Evolutionary conservation across 1,140 invertebrate genomes (phyloP), one percentile per base, ranked within the genome.

Genomic region (Panagrolaimus sp.): DNA sequence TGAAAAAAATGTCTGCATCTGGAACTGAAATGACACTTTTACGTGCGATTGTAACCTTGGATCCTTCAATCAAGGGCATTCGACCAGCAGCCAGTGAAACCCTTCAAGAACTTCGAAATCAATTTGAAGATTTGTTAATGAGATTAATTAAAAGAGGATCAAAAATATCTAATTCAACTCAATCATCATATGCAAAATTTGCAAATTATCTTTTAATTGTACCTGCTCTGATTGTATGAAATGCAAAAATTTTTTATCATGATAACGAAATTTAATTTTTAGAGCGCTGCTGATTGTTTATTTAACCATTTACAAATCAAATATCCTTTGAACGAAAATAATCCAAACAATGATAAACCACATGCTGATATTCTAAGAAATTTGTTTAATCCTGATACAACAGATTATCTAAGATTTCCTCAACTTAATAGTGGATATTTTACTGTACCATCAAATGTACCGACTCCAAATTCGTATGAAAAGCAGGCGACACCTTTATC

Each of bases 1-100:
- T 71, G 28, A 21, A 63, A 26, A 43, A 43, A 17, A 43, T 32
- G 9, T 24, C 21, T 21, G 70, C 48, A 26, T 63, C 70, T 6
- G 14, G 52, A n/a, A 47, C 48, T 12, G 70, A 71, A 38, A 21
- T 71, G 5, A 24, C 72, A 8, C 48, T 71, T n/a, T 32, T 69
- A 8, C 47, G 72, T 17, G 70, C 70, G 14, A 71, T 71, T 63
- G 21, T 71, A 17, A 71, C 69, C 26, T 21, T 46, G 5, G 70
- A 71, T 71, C 69, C 70, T 3, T 14, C 44, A 12, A 71, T 71
- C 14, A 71, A 71, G 17, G 70, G 70, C 14, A 71, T 71, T 63
- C 68, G 70, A 8, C 70, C 70, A 17, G 70, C 69, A n/a, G 66
- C 67, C 3, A 65, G 71, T 21, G 70, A 71, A 66, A 24, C 55